Evolutionary conservation across 2,888 invertebrate species (phyloP).

Genomic region (Trypoxylon attenuatum): DNA sequence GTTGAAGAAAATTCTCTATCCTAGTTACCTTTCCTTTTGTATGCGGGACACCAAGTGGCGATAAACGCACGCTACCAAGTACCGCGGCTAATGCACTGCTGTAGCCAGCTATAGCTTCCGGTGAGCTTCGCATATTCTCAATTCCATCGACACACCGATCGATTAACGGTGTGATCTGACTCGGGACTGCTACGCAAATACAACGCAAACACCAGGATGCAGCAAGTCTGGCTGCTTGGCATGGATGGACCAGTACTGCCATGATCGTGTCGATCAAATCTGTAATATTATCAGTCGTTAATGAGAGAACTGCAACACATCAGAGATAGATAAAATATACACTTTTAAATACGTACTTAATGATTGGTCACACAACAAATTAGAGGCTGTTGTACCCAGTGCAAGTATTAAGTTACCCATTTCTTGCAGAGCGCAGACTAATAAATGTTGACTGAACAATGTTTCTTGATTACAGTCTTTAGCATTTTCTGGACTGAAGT

Average conservation of each 20-base stretch:
- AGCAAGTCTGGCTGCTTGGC: constrained; percentile 93
- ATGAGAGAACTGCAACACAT: not conserved
- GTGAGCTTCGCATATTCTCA: constrained; percentile 92
- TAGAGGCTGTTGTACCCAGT: constrained; percentile 95
- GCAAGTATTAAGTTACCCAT: constrained; percentile 92
- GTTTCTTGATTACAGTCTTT: constrained; percentile 95
- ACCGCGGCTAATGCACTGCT: constrained; percentile 96
- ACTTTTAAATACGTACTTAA: constrained; percentile 77
- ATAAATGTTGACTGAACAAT: constrained; percentile 90
- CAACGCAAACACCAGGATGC: constrained; percentile 97
- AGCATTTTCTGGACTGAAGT: constrained; percentile 93
- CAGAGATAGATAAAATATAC: constrained; percentile 1
- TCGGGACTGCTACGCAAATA: constrained; percentile 94
- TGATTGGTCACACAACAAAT: constrained; percentile 91
- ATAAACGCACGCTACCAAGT: constrained; percentile 91
- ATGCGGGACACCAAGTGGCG: constrained; percentile 95
- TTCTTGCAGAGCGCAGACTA: constrained; percentile 96
- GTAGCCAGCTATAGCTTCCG: constrained; percentile 93
- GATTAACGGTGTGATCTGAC: constrained; percentile 94
- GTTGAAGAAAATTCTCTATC: too few relatives aligned
- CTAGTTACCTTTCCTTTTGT: constrained; percentile 96
- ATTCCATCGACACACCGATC: constrained; percentile 92
- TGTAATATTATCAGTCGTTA: constrained; percentile 60
- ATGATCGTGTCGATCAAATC: constrained; percentile 86
- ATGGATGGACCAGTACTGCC: constrained; percentile 93